Evolutionary conservation across 1,140 invertebrate genomes (phyloP), one percentile per base, ranked within the genome.

Genomic region (Uloborus diversus): DNA sequence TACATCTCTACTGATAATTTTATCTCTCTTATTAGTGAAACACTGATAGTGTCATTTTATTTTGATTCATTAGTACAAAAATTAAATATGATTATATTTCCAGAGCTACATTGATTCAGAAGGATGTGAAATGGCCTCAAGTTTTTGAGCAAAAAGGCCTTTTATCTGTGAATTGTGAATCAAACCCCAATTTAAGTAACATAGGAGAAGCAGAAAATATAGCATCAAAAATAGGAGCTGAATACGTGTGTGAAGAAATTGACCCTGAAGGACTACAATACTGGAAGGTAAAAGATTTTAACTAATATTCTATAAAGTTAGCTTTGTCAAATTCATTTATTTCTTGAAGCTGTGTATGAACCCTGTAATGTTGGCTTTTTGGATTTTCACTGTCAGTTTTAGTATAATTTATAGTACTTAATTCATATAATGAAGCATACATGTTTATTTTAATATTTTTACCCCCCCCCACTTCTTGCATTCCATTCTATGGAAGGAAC

Each of bases 71-170:
- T n/a, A n/a, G n/a, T n/a, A n/a, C n/a, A n/a, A n/a, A n/a, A n/a
- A n/a, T n/a, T n/a, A n/a, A n/a, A n/a, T n/a, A n/a, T 42, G 11
- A 42, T 14, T 65, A 42, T 9, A 11, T 42, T 23, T 65, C 14
- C 4, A 65, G 62, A 42, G 23, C 17, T 7, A n/a, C 20, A 2
- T 23, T 65, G 4, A 23, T 35, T 25, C 32, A 25, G 28, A 25
- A 35, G 3, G 49, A 73, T n/a, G n/a, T 61, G 28, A 73, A 73
- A 61, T 73, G 69, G 69, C 23, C 2, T 9, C 20, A 42, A 30
- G 25, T 28, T 61, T 73, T 73, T 62, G 51, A 73, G 13, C 56
- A 33, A 47, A 61, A 61, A 32, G 69, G 56, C 23, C 59, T 73
- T 9, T 20, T 73, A 25, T 47, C 28, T 11, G 32, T 73, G 13